These are phyloP conservation scores for Nemotelus nigrinus DNA, from an alignment of 2,888 invertebrate species.

Conservation along the genomic window DNA sequence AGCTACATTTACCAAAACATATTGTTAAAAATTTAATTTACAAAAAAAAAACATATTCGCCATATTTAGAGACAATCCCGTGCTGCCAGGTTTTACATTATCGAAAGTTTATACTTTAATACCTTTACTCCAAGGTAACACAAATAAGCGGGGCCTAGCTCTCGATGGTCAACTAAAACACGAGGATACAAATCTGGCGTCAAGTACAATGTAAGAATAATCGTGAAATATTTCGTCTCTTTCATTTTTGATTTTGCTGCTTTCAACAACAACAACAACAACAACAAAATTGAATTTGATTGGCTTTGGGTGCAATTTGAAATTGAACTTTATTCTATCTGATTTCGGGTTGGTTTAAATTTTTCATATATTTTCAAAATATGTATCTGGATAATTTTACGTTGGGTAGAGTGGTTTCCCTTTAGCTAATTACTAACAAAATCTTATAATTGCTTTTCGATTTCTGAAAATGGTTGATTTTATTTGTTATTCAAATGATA, in stretches of 20 bases:
- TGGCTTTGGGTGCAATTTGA: too few relatives aligned
- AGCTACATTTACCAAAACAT: too few relatives aligned
- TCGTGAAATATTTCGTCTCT: not conserved
- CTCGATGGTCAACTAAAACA: conserved; percentile 87
- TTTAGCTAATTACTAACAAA: too few relatives aligned
- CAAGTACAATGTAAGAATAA: conserved; percentile 80
- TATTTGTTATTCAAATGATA: too few relatives aligned
- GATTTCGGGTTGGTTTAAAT: too few relatives aligned
- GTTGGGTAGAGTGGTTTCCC: too few relatives aligned
- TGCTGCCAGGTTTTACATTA: conserved; percentile 84
- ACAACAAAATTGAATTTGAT: too few relatives aligned
- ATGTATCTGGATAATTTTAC: too few relatives aligned
- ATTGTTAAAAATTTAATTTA: conserved; percentile 15
- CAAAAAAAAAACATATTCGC: conserved; percentile 53
- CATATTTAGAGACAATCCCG: conserved; percentile 79
- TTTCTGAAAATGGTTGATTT: too few relatives aligned
- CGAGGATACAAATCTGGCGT: conserved; percentile 88
- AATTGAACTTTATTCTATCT: too few relatives aligned
- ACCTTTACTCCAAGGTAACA: conserved; percentile 82
- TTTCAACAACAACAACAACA: not conserved
- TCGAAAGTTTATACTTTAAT: conserved; percentile 84
- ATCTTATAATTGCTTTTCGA: too few relatives aligned
- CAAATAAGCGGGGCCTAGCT: conserved; percentile 85
- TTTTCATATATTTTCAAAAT: too few relatives aligned
- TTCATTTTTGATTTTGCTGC: not conserved